Percentiles rank a stretch among this genome's conserved stretches.
phyloP scores from a whole-genome alignment of 2,888 invertebrate genomes.

The Spatulosminthurus flaviceps region DNA sequence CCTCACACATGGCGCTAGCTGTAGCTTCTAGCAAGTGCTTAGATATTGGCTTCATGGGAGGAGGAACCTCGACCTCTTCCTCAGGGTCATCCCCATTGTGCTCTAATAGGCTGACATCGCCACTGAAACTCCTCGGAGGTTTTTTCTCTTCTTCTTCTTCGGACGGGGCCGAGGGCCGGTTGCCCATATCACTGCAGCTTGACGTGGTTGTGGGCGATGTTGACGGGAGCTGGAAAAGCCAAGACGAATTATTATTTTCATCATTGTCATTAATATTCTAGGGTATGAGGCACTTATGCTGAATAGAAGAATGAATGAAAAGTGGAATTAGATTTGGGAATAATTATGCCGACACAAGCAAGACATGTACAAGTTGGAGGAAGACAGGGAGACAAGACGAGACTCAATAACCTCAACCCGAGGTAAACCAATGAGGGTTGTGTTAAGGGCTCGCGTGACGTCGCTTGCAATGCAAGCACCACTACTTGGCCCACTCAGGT shows the following conservation, averaged over 20 bases:
- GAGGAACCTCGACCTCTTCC: conserved; percentile 86
- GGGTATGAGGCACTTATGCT: no score
- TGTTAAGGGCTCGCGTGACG: conserved; percentile 37
- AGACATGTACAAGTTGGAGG: no score
- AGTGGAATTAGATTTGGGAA: no score
- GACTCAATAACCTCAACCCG: conserved; percentile 22
- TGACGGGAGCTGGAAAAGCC: conserved; percentile 67
- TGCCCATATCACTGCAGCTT: conserved; percentile 69
- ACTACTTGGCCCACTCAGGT: conserved; percentile 3
- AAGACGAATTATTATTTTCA: no score
- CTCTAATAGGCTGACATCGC: conserved; percentile 54
- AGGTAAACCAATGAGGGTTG: conserved; percentile 38
- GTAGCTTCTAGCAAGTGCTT: conserved; percentile 71
- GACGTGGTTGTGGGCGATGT: conserved; percentile 59
- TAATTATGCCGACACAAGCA: no score
- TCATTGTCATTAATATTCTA: no score
- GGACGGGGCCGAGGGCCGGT: conserved; percentile 65
- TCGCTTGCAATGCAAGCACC: conserved; percentile 25
- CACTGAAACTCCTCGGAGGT: conserved; percentile 57
- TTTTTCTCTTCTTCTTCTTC: conserved; percentile 66
- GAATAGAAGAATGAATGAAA: no score
- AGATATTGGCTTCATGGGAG: conserved; percentile 95
- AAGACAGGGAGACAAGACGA: no score
- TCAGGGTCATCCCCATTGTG: conserved; percentile 76
- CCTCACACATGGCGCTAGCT: conserved; percentile 65